These are phyloP conservation scores for Pachymerium ferrugineum DNA, from an alignment of 2,888 invertebrate genomes.

Conservation along the genomic window DNA sequence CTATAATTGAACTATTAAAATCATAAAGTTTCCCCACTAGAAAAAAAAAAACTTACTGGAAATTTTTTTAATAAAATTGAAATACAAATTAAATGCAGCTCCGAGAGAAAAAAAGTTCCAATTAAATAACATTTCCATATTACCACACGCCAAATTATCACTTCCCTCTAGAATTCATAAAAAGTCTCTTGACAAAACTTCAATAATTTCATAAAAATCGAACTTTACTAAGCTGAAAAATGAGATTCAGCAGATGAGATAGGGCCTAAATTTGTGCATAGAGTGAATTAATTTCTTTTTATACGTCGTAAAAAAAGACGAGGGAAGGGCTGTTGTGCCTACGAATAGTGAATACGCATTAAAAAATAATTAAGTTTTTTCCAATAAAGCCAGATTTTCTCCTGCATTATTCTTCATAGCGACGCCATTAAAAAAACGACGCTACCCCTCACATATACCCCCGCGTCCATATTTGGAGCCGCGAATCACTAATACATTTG, in stretches of 20 bases:
- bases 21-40: too few species aligned
- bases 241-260: neutral
- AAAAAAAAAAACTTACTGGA: too few species aligned
- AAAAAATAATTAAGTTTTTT: constrained; percentile 12
- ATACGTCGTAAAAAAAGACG: neutral
- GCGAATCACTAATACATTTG: constrained; percentile 13
- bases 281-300: constrained; percentile 4
- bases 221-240: neutral
- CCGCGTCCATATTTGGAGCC: constrained; percentile 8
- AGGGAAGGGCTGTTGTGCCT: neutral
- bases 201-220: constrained; percentile 6
- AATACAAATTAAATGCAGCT: neutral
- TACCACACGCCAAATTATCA: neutral
- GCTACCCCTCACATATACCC: neutral
- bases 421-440: constrained; percentile 3
- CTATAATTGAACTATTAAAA: too few species aligned
- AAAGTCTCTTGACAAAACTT: neutral
- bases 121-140: constrained; percentile 11
- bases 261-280: neutral
- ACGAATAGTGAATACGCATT: constrained; percentile 8
- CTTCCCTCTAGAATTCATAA: neutral
- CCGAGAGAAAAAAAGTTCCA: neutral
- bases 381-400: constrained; percentile 4
- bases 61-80: neutral
- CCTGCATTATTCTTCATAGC: constrained; percentile 4